These are phyloP conservation scores for Coturnix japonica DNA, from an alignment of 2,113 vertebrate species.

Conservation along the genomic window DNA sequence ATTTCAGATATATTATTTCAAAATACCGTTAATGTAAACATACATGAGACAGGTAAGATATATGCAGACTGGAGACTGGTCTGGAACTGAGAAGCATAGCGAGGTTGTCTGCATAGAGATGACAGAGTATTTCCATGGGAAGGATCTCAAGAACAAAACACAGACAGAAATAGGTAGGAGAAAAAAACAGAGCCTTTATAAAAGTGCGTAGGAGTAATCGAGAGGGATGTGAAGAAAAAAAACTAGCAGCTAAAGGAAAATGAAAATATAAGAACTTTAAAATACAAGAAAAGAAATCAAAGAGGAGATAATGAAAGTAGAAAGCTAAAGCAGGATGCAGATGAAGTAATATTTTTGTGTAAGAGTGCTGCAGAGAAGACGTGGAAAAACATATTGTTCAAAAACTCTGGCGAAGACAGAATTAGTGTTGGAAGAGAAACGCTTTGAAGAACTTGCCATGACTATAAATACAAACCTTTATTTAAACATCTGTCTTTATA, in stretches of 20 bases:
- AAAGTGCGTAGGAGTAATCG: neutral
- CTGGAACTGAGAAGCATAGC: neutral
- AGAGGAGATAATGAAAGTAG: neutral
- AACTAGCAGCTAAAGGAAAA: neutral
- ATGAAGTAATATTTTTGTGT: neutral
- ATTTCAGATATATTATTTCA: neutral
- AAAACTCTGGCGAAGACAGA: neutral
- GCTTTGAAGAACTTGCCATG: neutral
- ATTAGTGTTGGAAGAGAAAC: neutral
- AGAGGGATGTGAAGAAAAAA: neutral
- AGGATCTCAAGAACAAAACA: neutral
- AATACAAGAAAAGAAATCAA: neutral
- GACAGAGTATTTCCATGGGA: neutral
- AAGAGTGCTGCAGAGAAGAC: neutral
- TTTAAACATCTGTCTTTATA: neutral
- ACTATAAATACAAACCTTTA: neutral
- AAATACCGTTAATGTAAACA: neutral
- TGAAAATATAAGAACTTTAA: neutral
- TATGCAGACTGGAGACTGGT: neutral
- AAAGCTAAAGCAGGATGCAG: neutral
- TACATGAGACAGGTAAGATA: neutral
- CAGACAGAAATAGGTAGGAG: neutral
- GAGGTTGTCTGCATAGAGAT: accelerated
- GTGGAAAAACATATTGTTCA: neutral
- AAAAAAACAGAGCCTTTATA: neutral